Evolutionary conservation across 2,797 vertebrate genomes (phyloP), one percentile per base, ranked within the genome.

Genomic region (Vireo griseus): DNA sequence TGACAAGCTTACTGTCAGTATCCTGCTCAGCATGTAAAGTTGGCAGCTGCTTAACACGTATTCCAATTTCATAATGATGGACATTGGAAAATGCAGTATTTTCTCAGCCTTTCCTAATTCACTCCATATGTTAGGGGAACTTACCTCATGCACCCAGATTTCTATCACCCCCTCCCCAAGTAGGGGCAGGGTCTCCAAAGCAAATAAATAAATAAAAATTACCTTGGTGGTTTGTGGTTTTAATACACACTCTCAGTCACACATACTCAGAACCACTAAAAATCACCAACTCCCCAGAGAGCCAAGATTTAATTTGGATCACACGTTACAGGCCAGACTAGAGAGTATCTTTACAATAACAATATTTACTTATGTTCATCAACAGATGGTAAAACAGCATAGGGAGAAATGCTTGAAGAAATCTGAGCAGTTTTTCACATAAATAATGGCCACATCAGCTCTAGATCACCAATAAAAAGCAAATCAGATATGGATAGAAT

Each of bases 141-240:
- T 97, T 94, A 96, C 82, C 75, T 95, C 87, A 94, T 81, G 69
- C 58, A 86, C 58, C 58, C 87, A 91, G 68, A 90, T 91, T 93
- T 91, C 84, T 84, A 90, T 26, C 66, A 92, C 39, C 59, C 61
- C 72, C 24, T 66, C 61, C 47, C 31, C 63, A 54, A 22, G 25
- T 28, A 78, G n/a, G 14, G 51, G 9, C 31, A 85, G 76, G 81
- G 91, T 90, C 69, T 93, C 78, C 72, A 91, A 92, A 93, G 61
- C 19, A 87, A 95, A 86, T 73, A 83, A 85, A 51, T 73, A 78
- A 54, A 66, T 25, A 71, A 85, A 79, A 35, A 83, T 63, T 1
- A 82, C 91, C 81, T 91, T 87, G 20, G 82, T 88, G 89, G 75
- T 83, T 93, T 96, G 86, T 73, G 89, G 77, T 11, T 92, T 95